Percentiles rank a stretch among this genome's conserved stretches.
phyloP scores from a whole-genome alignment of 1,140 invertebrate species.

The Pomacea maculata region DNA sequence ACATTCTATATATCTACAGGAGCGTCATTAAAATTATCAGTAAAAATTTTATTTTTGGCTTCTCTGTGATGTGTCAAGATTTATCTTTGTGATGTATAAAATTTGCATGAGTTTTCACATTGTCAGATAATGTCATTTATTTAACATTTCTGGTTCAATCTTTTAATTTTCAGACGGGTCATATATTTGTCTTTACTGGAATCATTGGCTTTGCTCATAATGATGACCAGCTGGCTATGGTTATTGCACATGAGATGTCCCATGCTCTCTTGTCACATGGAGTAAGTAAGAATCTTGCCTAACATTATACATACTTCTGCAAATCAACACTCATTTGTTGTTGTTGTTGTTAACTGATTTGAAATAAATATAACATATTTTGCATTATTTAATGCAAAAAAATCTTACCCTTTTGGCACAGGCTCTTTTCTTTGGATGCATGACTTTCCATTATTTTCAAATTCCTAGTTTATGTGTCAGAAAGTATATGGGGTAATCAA shows the following conservation, averaged over 20 bases:
- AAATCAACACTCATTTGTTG: too few species aligned
- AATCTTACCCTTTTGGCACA: too few species aligned
- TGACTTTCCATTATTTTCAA: too few species aligned
- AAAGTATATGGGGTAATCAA: too few species aligned
- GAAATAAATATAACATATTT: too few species aligned
- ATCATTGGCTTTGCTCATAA: slow-evolving; percentile 69
- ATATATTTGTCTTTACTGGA: slow-evolving; percentile 74
- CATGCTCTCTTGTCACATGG: slow-evolving; percentile 73
- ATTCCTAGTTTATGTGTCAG: too few species aligned
- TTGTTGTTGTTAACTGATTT: too few species aligned
- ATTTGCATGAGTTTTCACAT: background rate
- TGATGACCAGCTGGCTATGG: slow-evolving; percentile 72
- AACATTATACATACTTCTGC: too few species aligned
- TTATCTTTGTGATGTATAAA: background rate
- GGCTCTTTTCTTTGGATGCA: too few species aligned
- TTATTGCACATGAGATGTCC: slow-evolving; percentile 76
- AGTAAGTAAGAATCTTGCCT: slow-evolving; percentile 60
- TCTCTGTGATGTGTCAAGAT: background rate
- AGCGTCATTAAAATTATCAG: background rate
- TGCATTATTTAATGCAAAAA: too few species aligned
- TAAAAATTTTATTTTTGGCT: background rate
- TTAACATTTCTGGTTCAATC: background rate
- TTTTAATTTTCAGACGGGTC: slow-evolving; percentile 68
- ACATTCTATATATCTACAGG: too few species aligned
- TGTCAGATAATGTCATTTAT: background rate